A percentile compares a stretch with the other conserved stretches of the same genome.
Evolutionary conservation across 2,888 invertebrate species (phyloP).

Genomic region (Plebejus melissa): DNA sequence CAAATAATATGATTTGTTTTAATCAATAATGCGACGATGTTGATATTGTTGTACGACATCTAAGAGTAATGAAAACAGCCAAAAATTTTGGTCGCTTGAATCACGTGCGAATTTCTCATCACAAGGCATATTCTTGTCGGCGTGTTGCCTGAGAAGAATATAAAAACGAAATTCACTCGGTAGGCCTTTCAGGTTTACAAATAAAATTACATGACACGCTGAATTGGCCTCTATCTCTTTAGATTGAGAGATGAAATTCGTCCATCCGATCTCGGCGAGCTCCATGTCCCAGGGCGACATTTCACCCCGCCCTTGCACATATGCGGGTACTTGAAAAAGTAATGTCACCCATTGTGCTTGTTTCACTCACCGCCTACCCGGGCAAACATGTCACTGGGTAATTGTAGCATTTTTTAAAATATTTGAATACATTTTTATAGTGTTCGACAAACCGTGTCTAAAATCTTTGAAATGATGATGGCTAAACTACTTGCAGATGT

Average conservation of each 20-base stretch:
- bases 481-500: no score
- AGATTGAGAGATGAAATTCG: background rate
- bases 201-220: background rate
- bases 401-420: conserved; percentile 3
- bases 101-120: conserved; percentile 12
- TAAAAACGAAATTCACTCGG: conserved; percentile 13
- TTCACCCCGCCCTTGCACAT: conserved; percentile 22
- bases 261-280: background rate
- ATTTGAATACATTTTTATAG: background rate
- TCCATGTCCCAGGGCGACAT: conserved; percentile 19
- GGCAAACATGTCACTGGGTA: conserved; percentile 14
- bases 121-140: background rate
- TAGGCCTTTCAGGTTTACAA: background rate
- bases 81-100: background rate
- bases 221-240: background rate
- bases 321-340: background rate
- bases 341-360: conserved; percentile 21
- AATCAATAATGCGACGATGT: background rate
- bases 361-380: background rate
- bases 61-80: background rate
- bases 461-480: no score
- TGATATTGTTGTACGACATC: background rate
- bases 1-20: no score
- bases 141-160: conserved; percentile 3
- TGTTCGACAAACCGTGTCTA: no score